Percentiles rank a stretch among this genome's conserved stretches.
Conservation (phyloP, 2,888 invertebrate genomes). For the Acrobasis suavella region DNA sequence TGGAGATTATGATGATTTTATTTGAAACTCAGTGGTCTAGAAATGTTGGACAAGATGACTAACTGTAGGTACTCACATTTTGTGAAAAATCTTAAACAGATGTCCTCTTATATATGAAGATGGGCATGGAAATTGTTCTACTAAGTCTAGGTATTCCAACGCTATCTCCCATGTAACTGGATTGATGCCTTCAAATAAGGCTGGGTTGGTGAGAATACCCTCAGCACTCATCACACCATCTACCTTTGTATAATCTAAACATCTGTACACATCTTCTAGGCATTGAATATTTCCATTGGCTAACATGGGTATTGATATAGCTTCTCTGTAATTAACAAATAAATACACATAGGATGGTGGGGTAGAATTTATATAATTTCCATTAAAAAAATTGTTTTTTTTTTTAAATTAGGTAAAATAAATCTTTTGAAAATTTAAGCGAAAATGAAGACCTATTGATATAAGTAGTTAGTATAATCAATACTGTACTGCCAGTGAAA, state of each 20-base stretch:
- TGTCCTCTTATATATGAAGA: conserved; percentile 96
- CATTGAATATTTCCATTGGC: conserved; percentile 99
- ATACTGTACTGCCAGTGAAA: no score
- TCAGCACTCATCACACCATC: conserved; percentile 96
- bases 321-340: conserved; percentile 82
- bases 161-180: conserved; percentile 96
- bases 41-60: background rate
- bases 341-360: background rate
- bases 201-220: conserved; percentile 99
- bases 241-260: conserved; percentile 92
- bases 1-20: no score
- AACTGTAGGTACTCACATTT: conserved; percentile 85
- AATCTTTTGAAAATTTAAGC: no score
- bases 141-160: conserved; percentile 92
- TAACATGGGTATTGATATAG: conserved; percentile 95
- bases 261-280: conserved; percentile 91
- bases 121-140: conserved; percentile 92
- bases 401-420: no score
- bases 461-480: no score
- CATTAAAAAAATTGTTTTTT: no score
- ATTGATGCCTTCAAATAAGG: conserved; percentile 89
- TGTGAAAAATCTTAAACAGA: conserved; percentile 97
- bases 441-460: no score
- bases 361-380: no score
- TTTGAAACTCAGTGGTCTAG: no score